These are phyloP conservation scores for Odontocerum albicorne DNA, from an alignment of 2,888 invertebrate species.

Conservation along the genomic window DNA sequence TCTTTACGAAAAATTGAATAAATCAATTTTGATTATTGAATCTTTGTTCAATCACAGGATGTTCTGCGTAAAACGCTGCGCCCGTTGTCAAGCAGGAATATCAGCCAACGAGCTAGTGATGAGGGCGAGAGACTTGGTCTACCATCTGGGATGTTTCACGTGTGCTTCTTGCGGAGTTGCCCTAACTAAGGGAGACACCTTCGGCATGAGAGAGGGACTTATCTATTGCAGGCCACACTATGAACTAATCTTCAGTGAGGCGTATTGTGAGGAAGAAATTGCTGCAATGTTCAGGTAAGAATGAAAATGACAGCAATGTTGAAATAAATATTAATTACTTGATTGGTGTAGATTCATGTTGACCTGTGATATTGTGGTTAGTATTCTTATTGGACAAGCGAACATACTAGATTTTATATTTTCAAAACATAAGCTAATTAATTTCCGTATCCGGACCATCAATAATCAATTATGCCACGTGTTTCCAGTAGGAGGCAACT, in stretches of 20 bases:
- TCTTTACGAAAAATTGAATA: too few species aligned
- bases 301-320: too few species aligned
- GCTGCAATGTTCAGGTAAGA: conserved; percentile 51
- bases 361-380: too few species aligned
- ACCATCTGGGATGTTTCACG: conserved; percentile 88
- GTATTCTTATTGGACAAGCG: too few species aligned
- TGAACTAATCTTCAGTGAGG: conserved; percentile 60
- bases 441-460: too few species aligned
- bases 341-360: too few species aligned
- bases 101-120: conserved; percentile 88
- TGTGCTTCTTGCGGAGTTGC: conserved; percentile 82
- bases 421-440: too few species aligned
- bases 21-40: too few species aligned
- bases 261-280: conserved; percentile 63
- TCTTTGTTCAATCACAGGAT: conserved; percentile 58
- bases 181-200: conserved; percentile 87
- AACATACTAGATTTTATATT: too few species aligned
- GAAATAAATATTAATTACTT: too few species aligned
- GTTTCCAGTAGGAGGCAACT: too few species aligned
- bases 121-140: conserved; percentile 84
- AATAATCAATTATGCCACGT: too few species aligned
- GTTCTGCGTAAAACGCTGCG: conserved; percentile 84
- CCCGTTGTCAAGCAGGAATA: conserved; percentile 82
- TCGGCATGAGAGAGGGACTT: conserved; percentile 82
- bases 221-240: conserved; percentile 70